Evolutionary conservation across 2,888 invertebrate species (phyloP).

Genomic region (Beris chalybata): DNA sequence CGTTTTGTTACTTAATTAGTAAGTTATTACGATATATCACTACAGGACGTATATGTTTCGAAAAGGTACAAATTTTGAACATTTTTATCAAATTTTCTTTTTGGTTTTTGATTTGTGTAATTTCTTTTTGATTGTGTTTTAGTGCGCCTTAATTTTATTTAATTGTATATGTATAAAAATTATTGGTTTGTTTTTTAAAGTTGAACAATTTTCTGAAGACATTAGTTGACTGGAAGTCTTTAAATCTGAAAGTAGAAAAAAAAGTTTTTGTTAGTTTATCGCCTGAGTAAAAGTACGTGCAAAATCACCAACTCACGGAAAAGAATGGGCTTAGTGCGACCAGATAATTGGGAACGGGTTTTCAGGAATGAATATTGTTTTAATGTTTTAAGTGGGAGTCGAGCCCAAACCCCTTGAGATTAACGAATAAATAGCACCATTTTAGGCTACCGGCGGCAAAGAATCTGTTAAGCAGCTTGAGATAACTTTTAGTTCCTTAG

Average conservation of each 20-base stretch:
- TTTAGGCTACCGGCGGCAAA: too few relatives aligned
- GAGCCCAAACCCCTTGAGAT: too few relatives aligned
- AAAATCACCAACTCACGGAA: too few relatives aligned
- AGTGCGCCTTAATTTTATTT: neutral
- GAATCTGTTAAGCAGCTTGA: too few relatives aligned
- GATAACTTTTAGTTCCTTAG: too few relatives aligned
- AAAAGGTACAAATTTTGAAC: constrained; percentile 45
- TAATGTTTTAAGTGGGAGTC: too few relatives aligned
- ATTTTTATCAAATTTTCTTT: constrained; percentile 37
- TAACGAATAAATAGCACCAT: too few relatives aligned
- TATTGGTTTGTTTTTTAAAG: neutral
- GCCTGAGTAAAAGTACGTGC: too few relatives aligned
- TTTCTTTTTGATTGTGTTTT: neutral
- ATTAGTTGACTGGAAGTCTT: neutral
- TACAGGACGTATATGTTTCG: constrained; percentile 45
- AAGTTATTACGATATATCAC: constrained; percentile 40
- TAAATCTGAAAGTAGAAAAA: neutral
- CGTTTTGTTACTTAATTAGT: constrained; percentile 24
- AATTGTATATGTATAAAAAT: neutral
- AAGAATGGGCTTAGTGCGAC: too few relatives aligned
- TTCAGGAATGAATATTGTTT: too few relatives aligned
- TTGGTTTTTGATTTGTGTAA: constrained; percentile 6
- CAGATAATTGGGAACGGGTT: too few relatives aligned
- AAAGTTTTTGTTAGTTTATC: neutral
- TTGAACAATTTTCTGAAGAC: constrained; percentile 6